A percentile compares a stretch with the other conserved stretches of the same genome.
phyloP scores from a whole-genome alignment of 2,888 invertebrate species.

The Nipponacmea schrenckii region DNA sequence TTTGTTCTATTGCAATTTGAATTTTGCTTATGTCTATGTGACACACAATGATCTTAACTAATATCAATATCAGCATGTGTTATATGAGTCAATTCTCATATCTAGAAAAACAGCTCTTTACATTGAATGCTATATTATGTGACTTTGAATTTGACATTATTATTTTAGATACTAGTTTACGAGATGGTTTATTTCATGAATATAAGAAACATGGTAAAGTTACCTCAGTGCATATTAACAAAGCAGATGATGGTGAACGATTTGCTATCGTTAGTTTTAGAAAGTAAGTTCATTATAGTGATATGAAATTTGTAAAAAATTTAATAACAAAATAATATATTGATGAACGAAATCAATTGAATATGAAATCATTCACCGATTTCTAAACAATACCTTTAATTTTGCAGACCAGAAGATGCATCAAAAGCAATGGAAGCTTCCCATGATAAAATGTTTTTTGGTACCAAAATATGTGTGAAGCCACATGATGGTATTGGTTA shows the following conservation, averaged over 20 bases:
- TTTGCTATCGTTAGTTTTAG: slow-evolving; percentile 96
- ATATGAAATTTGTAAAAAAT: no score
- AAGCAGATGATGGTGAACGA: slow-evolving; percentile 86
- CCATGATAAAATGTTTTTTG: slow-evolving; percentile 96
- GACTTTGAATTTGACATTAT: slow-evolving; percentile 9
- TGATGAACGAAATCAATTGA: no score
- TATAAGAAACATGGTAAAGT: slow-evolving; percentile 99
- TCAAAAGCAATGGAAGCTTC: slow-evolving; percentile 95
- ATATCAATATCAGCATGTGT: no score
- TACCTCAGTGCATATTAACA: slow-evolving; percentile 86
- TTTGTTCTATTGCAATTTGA: neutral
- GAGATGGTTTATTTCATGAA: slow-evolving; percentile 97
- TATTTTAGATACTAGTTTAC: slow-evolving; percentile 84
- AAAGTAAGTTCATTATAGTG: slow-evolving; percentile 72
- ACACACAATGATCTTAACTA: no score
- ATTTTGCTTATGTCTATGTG: no score
- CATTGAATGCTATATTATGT: no score
- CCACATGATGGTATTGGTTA: slow-evolving; percentile 83
- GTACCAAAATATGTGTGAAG: slow-evolving; percentile 94
- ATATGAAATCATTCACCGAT: no score
- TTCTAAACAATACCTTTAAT: neutral
- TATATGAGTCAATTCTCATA: no score
- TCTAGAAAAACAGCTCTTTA: no score
- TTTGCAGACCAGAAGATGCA: slow-evolving; percentile 84
- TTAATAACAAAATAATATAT: no score